A percentile compares a stretch with the other conserved stretches of the same genome.
Evolutionary conservation across 2,888 invertebrate species (phyloP).

Genomic region (Cheilosia impressa): DNA sequence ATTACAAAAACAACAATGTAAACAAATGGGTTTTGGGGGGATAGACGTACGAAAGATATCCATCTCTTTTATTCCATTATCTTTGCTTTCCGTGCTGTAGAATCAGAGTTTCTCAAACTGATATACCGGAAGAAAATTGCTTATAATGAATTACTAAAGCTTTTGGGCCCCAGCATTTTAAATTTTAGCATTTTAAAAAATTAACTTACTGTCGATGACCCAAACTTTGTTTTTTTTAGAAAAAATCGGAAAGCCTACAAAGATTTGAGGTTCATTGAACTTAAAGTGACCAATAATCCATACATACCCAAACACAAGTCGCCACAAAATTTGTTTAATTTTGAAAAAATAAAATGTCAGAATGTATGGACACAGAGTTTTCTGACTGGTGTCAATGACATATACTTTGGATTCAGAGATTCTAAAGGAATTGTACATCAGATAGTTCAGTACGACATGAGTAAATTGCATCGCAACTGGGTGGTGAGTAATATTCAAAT

Average conservation of each 20-base stretch:
- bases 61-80: too few species aligned
- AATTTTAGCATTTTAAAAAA: too few species aligned
- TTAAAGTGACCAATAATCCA: constrained; percentile 87
- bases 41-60: too few species aligned
- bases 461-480: constrained; percentile 84
- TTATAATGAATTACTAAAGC: too few species aligned
- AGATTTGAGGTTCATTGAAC: constrained; percentile 86
- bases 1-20: too few species aligned
- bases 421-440: constrained; percentile 87
- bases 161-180: too few species aligned
- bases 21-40: too few species aligned
- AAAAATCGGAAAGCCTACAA: constrained; percentile 43
- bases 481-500: constrained; percentile 75
- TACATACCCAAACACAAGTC: constrained; percentile 84
- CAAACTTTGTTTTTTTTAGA: not conserved
- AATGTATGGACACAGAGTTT: constrained; percentile 93
- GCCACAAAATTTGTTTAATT: constrained; percentile 78
- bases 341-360: constrained; percentile 85
- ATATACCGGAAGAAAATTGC: too few species aligned
- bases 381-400: constrained; percentile 87
- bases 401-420: constrained; percentile 89
- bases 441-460: constrained; percentile 84
- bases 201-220: too few species aligned
- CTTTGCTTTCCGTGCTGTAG: too few species aligned
- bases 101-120: too few species aligned